Evolutionary conservation across 2,888 invertebrate species (phyloP).

Genomic region (Pristionchus mayeri): DNA sequence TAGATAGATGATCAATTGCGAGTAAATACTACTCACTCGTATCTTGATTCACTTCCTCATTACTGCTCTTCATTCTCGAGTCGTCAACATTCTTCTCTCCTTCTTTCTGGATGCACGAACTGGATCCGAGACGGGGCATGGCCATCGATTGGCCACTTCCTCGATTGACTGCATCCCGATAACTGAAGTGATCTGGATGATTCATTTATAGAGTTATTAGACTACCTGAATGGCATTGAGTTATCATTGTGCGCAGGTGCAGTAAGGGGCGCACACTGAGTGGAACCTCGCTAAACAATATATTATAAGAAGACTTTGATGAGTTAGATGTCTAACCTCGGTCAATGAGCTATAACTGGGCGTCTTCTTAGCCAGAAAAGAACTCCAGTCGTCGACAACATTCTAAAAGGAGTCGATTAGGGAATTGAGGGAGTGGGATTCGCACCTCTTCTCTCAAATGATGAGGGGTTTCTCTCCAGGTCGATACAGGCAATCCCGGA

Average conservation of each 20-base stretch:
- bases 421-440: background rate
- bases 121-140: slow-evolving; percentile 1
- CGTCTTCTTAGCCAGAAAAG: slow-evolving; percentile 9
- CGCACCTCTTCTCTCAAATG: slow-evolving; percentile 7
- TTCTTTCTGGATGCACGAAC: background rate
- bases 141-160: slow-evolving; percentile 6
- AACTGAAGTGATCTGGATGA: background rate
- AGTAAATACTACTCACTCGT: slow-evolving; percentile 15
- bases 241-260: slow-evolving; percentile 30
- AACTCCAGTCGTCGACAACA: slow-evolving; percentile 27
- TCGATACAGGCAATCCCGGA: background rate
- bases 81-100: background rate
- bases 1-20: background rate
- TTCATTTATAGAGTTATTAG: background rate
- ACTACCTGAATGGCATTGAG: slow-evolving; percentile 34
- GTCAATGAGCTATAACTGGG: background rate
- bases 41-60: slow-evolving; percentile 32
- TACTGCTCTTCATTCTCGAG: slow-evolving; percentile 10
- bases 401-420: slow-evolving; percentile 30
- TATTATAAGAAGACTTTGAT: background rate
- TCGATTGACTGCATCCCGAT: slow-evolving; percentile 39
- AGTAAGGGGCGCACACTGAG: background rate
- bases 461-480: slow-evolving; percentile 1
- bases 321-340: background rate
- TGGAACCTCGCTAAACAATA: background rate